phyloP scores from a whole-genome alignment of 2,888 invertebrate genomes.

The Meta bourneti region DNA sequence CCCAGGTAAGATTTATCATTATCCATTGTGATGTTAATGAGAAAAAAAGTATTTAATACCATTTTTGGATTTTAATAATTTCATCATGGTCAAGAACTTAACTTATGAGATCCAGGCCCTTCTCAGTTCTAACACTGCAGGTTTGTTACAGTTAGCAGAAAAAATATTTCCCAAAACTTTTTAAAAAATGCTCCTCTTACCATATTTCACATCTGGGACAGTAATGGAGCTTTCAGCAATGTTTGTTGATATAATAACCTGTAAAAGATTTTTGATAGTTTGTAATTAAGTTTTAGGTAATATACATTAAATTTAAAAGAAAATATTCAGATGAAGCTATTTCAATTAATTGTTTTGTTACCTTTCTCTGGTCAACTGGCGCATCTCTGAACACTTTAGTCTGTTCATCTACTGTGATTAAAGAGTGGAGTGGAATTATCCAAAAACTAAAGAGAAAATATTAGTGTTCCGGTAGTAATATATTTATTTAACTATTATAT shows the following conservation, averaged over 20 bases:
- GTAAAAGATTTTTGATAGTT: not conserved
- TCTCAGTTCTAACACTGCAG: too few relatives aligned
- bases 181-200: conserved; percentile 46
- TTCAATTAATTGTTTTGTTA: conserved; percentile 75
- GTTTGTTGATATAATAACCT: conserved; percentile 92
- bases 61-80: too few relatives aligned
- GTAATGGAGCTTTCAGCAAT: conserved; percentile 96
- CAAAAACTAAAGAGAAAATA: conserved; percentile 77
- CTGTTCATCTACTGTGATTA: conserved; percentile 90
- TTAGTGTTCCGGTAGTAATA: too few relatives aligned
- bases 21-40: too few relatives aligned
- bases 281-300: not conserved
- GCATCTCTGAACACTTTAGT: conserved; percentile 84
- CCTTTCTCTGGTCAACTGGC: conserved; percentile 86
- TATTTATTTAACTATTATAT: too few relatives aligned
- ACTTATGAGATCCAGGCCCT: too few relatives aligned
- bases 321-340: conserved; percentile 9
- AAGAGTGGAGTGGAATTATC: conserved; percentile 84
- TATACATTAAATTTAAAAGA: not conserved
- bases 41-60: too few relatives aligned
- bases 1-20: too few relatives aligned
- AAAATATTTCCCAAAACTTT: too few relatives aligned
- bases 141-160: too few relatives aligned
- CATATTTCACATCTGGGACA: conserved; percentile 91
- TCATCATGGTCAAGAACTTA: too few relatives aligned